These are phyloP conservation scores for Psix sp. DNA, from an alignment of 1,140 invertebrate genomes.

Conservation along the genomic window DNA sequence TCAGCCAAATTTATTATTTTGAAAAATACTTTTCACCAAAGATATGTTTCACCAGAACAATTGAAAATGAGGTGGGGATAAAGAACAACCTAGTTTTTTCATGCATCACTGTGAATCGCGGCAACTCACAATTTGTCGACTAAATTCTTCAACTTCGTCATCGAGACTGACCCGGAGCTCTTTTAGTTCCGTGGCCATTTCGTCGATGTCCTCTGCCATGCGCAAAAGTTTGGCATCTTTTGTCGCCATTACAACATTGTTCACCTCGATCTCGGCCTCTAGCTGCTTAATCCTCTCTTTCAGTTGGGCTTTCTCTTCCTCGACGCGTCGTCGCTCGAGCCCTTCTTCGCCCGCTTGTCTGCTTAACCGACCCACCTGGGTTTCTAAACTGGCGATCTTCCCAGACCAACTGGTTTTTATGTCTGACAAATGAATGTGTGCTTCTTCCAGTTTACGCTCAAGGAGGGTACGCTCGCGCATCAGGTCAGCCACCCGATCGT, in stretches of 20 bases:
- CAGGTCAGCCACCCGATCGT: slow-evolving; percentile 78
- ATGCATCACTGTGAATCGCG: slow-evolving; percentile 70
- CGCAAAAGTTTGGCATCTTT: slow-evolving; percentile 84
- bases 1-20: not conserved
- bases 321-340: slow-evolving; percentile 84
- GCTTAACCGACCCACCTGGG: slow-evolving; percentile 87
- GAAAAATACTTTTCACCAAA: not conserved
- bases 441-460: slow-evolving; percentile 87
- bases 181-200: slow-evolving; percentile 80
- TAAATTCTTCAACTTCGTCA: slow-evolving; percentile 80
- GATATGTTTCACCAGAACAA: slow-evolving; percentile 5
- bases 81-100: slow-evolving; percentile 57
- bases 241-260: slow-evolving; percentile 82
- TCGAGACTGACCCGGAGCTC: slow-evolving; percentile 79
- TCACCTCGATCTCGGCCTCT: slow-evolving; percentile 83
- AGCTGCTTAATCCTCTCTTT: slow-evolving; percentile 81
- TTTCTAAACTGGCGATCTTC: slow-evolving; percentile 90
- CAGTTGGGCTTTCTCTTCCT: slow-evolving; percentile 82
- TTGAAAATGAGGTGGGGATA: not conserved
- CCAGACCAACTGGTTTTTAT: slow-evolving; percentile 93
- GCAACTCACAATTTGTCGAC: slow-evolving; percentile 83
- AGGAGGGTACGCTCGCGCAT: slow-evolving; percentile 82
- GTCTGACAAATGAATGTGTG: slow-evolving; percentile 89
- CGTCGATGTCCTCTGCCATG: slow-evolving; percentile 81
- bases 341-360: slow-evolving; percentile 89